Evolutionary conservation across 2,888 invertebrate genomes (phyloP), one percentile per base, ranked within the genome.

Genomic region (Odontocerum albicorne): DNA sequence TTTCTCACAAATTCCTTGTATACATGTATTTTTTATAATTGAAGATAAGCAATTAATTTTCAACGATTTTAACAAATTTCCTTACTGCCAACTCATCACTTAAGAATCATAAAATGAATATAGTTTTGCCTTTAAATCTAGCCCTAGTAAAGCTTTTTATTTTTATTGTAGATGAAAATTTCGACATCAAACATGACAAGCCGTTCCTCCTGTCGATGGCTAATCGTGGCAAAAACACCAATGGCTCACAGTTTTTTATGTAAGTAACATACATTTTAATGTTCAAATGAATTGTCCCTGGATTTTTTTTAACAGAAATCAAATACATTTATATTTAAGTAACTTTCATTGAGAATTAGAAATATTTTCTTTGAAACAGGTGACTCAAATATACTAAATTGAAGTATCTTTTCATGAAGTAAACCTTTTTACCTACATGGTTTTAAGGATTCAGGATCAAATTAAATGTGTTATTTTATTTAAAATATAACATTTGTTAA

Each of bases 201-300:
- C 91, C 96, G 12, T 95, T 88, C 71, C 77, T 99, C 62, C 80
- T 99, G 54, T 97, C 97, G 33, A 99, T 99, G 98, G 98, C 98
- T 12, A 99, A 99, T 77, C 83, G 95, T 66, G 97, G 98, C 62
- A 92, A 92, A 72, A 90, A 97, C 69, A 97, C 98, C 33, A 99
- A 99, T 74, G 96, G 98, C 55, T 97, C 97, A 2, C 99, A 99
- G 71, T 99, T 99, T 77, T 97, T 97, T 75, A 92, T 97, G 96
- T 97, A 85, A 93, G 95, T 89, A 35, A n/a, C n/a, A n/a, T n/a
- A n/a, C n/a, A n/a, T n/a, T n/a, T n/a, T n/a, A n/a, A n/a, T n/a
- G n/a, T 27, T 27, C 13, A 19, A 52, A 59, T 49, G 49, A 55
- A 56, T 52, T 32, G 21, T 44, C 17, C 8, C 22, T 20, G 20